Evolutionary conservation across 1,140 invertebrate genomes (phyloP), one percentile per base, ranked within the genome.

Genomic region (Dendrolimus kikuchii): DNA sequence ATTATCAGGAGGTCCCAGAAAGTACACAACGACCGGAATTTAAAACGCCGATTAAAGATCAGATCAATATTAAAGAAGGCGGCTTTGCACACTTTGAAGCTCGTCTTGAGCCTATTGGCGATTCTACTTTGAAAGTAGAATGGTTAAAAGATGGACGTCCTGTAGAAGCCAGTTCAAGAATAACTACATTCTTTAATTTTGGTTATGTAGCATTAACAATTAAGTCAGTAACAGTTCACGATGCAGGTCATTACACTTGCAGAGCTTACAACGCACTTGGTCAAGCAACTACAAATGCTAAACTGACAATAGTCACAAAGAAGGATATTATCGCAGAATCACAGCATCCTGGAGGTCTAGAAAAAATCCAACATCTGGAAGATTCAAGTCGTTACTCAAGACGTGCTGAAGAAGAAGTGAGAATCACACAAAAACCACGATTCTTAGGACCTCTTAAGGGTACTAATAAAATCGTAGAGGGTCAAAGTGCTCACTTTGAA

Each of bases 51-150:
- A 95, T 99, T 48, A 95, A 95, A 84, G 95, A 97, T 88, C 94
- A 98, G 87, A 82, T 93, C 41, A 92, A 93, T 69, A 92, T 97
- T 74, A 93, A 93, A 65, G 97, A 99, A 90, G 95, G 95, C 60
- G 95, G 96, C 65, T 96, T 96, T 74, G 96, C 96, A 53, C 97
- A 98, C 84, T 99, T 99, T 78, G 98, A 99, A 88, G 96, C 97
- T 64, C 92, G 96, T 51, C 90, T 99, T 41, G 95, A 98, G 80
- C 98, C 98, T 59, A 89, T 98, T 51, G 96, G 96, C 39, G 98
- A 99, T 81, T 92, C 96, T 2, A 94, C 93, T 43, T 91, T 99
- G 71, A 92, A 90, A 74, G 95, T 99, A 6, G 96, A 98, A 88
- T 99, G 98, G 98, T 91, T 96, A 46, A 98, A 98, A 76, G 95